Base-by-base conservation (phyloP, 37 sponge, comb jelly and placozoan genomes). In the Amphimedon queenslandica region DNA sequence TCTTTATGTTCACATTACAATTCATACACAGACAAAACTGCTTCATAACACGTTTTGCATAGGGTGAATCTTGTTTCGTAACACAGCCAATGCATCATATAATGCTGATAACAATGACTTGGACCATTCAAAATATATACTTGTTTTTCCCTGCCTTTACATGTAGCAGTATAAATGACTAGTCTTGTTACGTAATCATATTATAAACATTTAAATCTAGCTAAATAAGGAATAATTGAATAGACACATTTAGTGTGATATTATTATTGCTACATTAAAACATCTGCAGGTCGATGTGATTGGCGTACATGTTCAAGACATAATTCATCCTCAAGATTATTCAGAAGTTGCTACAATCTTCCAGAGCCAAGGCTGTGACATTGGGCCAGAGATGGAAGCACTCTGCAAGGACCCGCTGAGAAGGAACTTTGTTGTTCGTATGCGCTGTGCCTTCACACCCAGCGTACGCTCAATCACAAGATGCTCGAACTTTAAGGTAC, bases 401-500 rank as follows among this genome's bases (percentile, higher is more conserved):
- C 61, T 60, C 21, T 13, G 61, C 27, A 77, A 58, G 28, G 63
- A 77, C 29, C 79, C 85, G 1, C 42, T 73, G 35, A 11, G 78
- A 42, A 71, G 85, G 53, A 84, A 89, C 39, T 83, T 83, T 76
- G 69, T 89, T 0, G 36, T 89, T n/a, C 72, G 90, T 5, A 89
- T 89, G 90, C 63, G 90, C 8, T 82, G 90, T 72, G 78, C 90
- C 18, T 89, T 89, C 56, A 82, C 90, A 3, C 78, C 90, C 40
- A 89, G 84, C 57, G 84, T 89, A 4, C 57, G 84, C 23, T 83
- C 90, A 31, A 76, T 89, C 25, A 83, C 90, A 5, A 58, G 90
- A 20, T 89, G 90, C 69, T 83, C 90, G 5, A 89, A 82, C 55
- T 89, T 89, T 76, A 89, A 89, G 90, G 90, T 89, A 57, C 18